Evolutionary conservation across 2,888 invertebrate genomes (phyloP).

Genomic region (Selenia dentaria): DNA sequence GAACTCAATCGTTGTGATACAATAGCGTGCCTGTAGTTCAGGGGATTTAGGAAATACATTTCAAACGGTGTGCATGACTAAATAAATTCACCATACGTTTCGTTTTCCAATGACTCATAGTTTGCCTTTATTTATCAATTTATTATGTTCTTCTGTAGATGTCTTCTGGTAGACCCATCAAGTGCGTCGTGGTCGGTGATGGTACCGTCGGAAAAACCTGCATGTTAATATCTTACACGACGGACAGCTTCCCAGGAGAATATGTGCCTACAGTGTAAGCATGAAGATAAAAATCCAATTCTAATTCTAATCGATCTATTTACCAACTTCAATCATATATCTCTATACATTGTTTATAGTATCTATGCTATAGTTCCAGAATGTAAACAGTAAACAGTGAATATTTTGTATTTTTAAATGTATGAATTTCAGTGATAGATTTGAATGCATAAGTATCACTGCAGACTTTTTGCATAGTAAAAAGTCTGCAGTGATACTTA

Average conservation of each 20-base stretch:
- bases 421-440: too few species aligned
- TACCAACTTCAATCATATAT: too few species aligned
- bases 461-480: too few species aligned
- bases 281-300: too few species aligned
- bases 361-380: too few species aligned
- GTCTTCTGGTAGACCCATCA: slow-evolving; percentile 97
- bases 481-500: too few species aligned
- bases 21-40: slow-evolving; percentile 6
- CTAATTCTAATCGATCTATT: too few species aligned
- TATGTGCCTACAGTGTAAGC: slow-evolving; percentile 98
- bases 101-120: slow-evolving; percentile 72
- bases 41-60: slow-evolving; percentile 5
- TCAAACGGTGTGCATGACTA: slow-evolving; percentile 41
- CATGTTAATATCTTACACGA: slow-evolving; percentile 96
- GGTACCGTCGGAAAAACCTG: slow-evolving; percentile 97
- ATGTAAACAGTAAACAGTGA: too few species aligned
- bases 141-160: slow-evolving; percentile 78
- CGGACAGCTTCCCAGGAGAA: slow-evolving; percentile 97
- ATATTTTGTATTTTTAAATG: too few species aligned
- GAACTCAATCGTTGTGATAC: background rate
- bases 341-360: too few species aligned
- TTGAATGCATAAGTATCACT: too few species aligned
- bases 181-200: slow-evolving; percentile 96
- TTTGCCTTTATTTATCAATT: slow-evolving; percentile 65
- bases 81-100: slow-evolving; percentile 52